phyloP scores from a whole-genome alignment of 2,888 invertebrate species.

The Flabesymbios commensalis region DNA sequence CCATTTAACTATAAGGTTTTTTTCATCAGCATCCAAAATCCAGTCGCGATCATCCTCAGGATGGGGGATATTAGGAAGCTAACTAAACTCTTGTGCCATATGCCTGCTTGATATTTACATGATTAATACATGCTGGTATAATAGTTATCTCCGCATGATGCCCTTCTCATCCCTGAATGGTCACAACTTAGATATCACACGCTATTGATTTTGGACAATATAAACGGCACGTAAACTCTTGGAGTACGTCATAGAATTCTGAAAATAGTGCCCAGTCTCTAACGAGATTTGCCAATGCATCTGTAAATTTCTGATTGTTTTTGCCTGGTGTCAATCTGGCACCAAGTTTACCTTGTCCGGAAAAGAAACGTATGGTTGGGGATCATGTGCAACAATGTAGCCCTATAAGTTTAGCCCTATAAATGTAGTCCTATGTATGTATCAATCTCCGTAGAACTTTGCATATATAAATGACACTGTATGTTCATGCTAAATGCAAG shows the following conservation, averaged over 20 bases:
- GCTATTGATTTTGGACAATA: background rate
- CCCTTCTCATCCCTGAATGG: constrained; percentile 20
- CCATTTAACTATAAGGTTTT: background rate
- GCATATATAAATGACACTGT: background rate
- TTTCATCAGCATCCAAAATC: background rate
- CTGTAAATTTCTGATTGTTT: background rate
- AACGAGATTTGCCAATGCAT: background rate
- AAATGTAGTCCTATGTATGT: constrained; percentile 24
- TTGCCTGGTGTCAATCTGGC: constrained; percentile 22
- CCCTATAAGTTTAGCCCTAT: constrained; percentile 19
- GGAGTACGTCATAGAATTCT: background rate
- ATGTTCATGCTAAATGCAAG: constrained; percentile 12
- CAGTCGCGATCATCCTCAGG: background rate
- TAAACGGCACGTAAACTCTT: constrained; percentile 4
- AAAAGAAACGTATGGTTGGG: constrained; percentile 26
- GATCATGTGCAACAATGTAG: constrained; percentile 30
- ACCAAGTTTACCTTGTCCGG: constrained; percentile 20
- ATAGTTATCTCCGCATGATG: too few relatives aligned
- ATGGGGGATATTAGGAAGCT: constrained; percentile 13
- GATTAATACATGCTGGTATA: too few relatives aligned
- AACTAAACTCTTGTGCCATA: too few relatives aligned
- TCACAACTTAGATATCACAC: constrained; percentile 16
- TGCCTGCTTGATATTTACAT: constrained; percentile 29
- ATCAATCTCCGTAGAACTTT: background rate
- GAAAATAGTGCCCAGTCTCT: background rate